Evolutionary conservation across 92 coral and sea anemone species (phyloP).

Genomic region (Zoanthus sansibaricus): DNA sequence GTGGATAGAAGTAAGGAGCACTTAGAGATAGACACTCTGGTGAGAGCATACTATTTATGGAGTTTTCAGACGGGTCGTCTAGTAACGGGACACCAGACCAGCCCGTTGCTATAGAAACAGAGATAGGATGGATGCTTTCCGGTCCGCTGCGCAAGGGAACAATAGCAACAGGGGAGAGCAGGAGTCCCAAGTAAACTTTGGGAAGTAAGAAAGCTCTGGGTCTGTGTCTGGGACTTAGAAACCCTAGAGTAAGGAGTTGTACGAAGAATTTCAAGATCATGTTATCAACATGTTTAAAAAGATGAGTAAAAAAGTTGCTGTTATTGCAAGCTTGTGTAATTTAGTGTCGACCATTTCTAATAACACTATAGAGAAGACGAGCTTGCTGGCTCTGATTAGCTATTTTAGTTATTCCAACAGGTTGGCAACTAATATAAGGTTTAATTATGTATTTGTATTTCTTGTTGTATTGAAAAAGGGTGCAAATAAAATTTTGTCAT

Average conservation of each 20-base stretch:
- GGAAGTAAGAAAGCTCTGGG: constrained; percentile 48
- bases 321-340: too few relatives aligned
- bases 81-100: constrained; percentile 52
- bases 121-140: constrained; percentile 49
- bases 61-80: constrained; percentile 60
- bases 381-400: too few relatives aligned
- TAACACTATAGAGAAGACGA: too few relatives aligned
- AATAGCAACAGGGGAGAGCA: background rate
- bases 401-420: too few relatives aligned
- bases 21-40: background rate
- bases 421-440: too few relatives aligned
- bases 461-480: too few relatives aligned
- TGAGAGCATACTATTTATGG: constrained; percentile 74
- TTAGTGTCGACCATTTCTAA: too few relatives aligned
- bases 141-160: constrained; percentile 29
- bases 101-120: constrained; percentile 57
- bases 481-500: too few relatives aligned
- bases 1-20: too few relatives aligned
- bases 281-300: background rate
- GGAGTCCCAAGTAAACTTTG: background rate
- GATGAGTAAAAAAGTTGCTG: too few relatives aligned
- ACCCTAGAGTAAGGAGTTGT: constrained; percentile 46
- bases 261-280: constrained; percentile 47
- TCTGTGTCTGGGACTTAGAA: constrained; percentile 21
- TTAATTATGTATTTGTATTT: too few relatives aligned